Base-by-base conservation (phyloP, 2,888 invertebrate species). In the Hoplodrina ambigua region DNA sequence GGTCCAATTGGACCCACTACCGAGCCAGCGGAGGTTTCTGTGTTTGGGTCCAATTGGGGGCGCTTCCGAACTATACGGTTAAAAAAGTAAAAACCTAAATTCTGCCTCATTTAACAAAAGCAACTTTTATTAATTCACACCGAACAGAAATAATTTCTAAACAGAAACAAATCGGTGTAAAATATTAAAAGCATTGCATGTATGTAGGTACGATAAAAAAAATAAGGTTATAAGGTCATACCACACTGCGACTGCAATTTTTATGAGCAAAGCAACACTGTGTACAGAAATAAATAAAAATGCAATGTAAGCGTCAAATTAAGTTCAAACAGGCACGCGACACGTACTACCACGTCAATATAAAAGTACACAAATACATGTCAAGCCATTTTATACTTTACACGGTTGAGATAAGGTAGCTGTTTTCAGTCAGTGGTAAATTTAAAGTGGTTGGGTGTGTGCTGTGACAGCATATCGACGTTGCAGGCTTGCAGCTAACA, bases 391-490 rank as follows among this genome's bases (percentile, higher is more conserved):
- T 81, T 88, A 76, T 60, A 75, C 86, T 84, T 83, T 88, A 85
- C 78, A 58, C 69, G 62, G 71, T 77, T 62, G 84, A 72, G 61
- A 78, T 88, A 90, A 81, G 83, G 84, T 76, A 75, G 72, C 58
- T 71, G 79, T 75, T 77, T 70, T 75, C 72, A 69, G 64, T 72
- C 63, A 77, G 82, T 77, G 83, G 78, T 80, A 75, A 80, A 85
- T 74, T 81, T 82, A 80, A 80, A 82, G 78, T 80, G 77, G 75
- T 72, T 46, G 76, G 55, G 65, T 84, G 79, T 82, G 83, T 86
- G 89, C 88, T 87, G 89, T 88, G 87, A 88, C 89, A 90, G 89
- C 88, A 87, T 90, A 91, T 93, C 90, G 93, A 92, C 90, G 87
- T 88, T 85, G 87, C 78, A 78, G 81, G 67, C 63, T 81, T 76